Evolutionary conservation across 2,888 invertebrate species (phyloP).

Genomic region (Colostygia pectinataria): DNA sequence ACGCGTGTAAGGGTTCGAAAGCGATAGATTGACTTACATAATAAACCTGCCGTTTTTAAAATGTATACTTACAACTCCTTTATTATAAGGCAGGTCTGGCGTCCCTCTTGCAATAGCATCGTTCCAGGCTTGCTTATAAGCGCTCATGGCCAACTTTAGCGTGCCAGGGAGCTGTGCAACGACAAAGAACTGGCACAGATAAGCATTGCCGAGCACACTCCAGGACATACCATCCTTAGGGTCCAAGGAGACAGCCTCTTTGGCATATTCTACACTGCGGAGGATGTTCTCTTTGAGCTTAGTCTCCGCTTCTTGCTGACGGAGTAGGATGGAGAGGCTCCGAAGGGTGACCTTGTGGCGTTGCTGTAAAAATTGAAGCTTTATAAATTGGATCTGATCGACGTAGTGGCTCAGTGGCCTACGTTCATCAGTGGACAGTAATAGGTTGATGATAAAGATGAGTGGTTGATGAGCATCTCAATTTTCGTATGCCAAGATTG

Average conservation of each 20-base stretch:
- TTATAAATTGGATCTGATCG: neutral
- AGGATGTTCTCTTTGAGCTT: conserved; percentile 83
- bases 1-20: no score
- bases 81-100: conserved; percentile 92
- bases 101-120: conserved; percentile 87
- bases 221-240: conserved; percentile 91
- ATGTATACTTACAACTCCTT: conserved; percentile 90
- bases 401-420: neutral
- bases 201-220: conserved; percentile 93
- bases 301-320: conserved; percentile 82
- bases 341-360: conserved; percentile 89
- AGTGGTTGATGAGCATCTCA: no score
- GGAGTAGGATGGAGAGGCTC: conserved; percentile 90
- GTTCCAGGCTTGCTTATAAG: conserved; percentile 90
- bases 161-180: conserved; percentile 87
- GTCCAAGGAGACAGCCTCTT: conserved; percentile 91
- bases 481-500: no score
- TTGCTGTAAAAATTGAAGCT: conserved; percentile 67
- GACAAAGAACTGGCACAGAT: conserved; percentile 90
- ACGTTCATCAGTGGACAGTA: no score
- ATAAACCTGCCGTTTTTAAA: no score
- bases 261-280: conserved; percentile 89
- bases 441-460: no score
- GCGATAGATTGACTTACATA: no score
- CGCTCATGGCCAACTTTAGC: conserved; percentile 88